phyloP scores from a whole-genome alignment of 2,888 invertebrate species.

The Polyploca ridens region DNA sequence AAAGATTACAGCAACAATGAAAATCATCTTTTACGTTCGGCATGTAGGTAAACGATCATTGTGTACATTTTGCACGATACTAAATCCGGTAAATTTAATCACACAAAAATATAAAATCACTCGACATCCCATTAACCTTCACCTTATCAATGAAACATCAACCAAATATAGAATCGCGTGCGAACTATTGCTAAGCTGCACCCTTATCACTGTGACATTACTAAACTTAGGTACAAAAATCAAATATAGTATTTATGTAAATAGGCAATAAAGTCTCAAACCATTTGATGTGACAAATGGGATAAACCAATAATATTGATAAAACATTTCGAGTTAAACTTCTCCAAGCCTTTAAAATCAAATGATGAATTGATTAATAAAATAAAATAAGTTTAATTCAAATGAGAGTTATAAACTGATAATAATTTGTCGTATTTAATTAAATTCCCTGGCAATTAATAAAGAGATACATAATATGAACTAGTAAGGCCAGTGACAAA shows the following conservation, averaged over 20 bases:
- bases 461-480: neutral
- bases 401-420: neutral
- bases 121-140: conserved; percentile 60
- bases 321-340: neutral
- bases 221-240: conserved; percentile 20
- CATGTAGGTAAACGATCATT: neutral
- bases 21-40: conserved; percentile 21
- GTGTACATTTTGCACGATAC: neutral
- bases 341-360: neutral
- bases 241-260: conserved; percentile 17
- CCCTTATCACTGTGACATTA: conserved; percentile 54
- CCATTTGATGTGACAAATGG: too few relatives aligned
- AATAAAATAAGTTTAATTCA: neutral
- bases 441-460: neutral
- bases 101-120: conserved; percentile 14
- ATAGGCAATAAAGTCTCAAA: too few relatives aligned
- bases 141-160: conserved; percentile 59
- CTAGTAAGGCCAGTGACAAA: conserved; percentile 28
- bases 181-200: conserved; percentile 37
- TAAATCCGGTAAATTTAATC: neutral
- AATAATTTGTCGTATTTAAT: neutral
- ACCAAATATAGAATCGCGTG: conserved; percentile 58
- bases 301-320: neutral
- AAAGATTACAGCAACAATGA: conserved; percentile 20
- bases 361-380: too few relatives aligned